Base-by-base conservation (phyloP, 1,140 invertebrate species). In the Aethina tumida region DNA sequence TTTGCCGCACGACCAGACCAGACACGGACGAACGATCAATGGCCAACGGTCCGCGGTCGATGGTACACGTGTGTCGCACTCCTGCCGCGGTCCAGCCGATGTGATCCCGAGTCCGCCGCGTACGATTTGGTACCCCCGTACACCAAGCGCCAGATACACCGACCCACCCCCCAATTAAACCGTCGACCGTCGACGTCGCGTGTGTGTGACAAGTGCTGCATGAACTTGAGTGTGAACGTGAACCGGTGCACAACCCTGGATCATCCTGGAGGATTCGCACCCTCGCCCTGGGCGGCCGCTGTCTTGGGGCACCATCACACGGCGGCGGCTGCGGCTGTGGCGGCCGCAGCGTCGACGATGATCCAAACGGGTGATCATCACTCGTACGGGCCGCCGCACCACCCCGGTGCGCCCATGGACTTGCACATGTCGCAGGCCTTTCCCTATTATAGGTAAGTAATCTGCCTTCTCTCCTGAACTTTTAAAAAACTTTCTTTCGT, bases 401-500 rank as follows among this genome's bases (percentile, higher is more conserved):
- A 78, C 31, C 70, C 77, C 47, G 68, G 75, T 5, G 81, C 84
- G 74, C 80, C 81, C 20, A 83, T 84, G 79, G 84, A 88, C 60
- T 70, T 89, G 35, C 84, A 89, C 65, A 82, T 88, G 56, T 81
- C 84, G 7, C 84, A 87, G 57, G 82, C 81, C 37, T 89, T 88
- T 59, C 81, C 84, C 28, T 89, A 88, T 64, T 89, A 88, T 64
- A 81, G 84, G 85, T 89, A 61, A 70, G 66, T 62, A 53, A 21
- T 15, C 28, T 24, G 17, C 15, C 22, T 13, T 33, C 30, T 3
- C n/a, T 18, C 10, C n/a, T n/a, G n/a, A n/a, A n/a, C n/a, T n/a
- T n/a, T n/a, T n/a, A n/a, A n/a, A n/a, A n/a, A n/a, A n/a, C n/a
- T n/a, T n/a, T n/a, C n/a, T n/a, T n/a, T n/a, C n/a, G n/a, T n/a